Evolutionary conservation across 2,888 invertebrate species (phyloP).

Genomic region (Eupithecia pulchellata): DNA sequence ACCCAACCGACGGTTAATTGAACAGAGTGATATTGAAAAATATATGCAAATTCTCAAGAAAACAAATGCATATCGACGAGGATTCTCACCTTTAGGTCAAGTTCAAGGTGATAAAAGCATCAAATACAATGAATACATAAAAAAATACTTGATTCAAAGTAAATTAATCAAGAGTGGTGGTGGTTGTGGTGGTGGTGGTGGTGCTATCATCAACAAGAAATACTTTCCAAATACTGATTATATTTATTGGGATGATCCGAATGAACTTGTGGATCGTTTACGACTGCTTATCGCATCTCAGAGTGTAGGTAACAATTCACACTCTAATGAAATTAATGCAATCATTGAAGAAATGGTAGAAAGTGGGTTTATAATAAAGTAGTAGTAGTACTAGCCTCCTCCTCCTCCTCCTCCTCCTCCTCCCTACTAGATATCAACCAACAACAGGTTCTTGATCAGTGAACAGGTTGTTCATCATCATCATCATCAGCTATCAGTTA

Average conservation of each 20-base stretch:
- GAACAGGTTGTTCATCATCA: no score
- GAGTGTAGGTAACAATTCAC: conserved; percentile 30
- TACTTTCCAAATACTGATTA: conserved; percentile 10
- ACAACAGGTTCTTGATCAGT: neutral
- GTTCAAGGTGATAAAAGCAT: conserved; percentile 10
- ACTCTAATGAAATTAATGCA: conserved; percentile 53
- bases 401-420: no score
- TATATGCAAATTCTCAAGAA: conserved; percentile 7
- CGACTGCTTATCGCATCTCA: conserved; percentile 12
- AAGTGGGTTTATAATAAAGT: neutral
- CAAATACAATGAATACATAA: no score
- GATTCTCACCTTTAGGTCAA: conserved; percentile 6
- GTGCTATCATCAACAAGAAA: conserved; percentile 7
- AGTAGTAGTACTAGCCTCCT: no score
- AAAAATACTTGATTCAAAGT: conserved; percentile 1
- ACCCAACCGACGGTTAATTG: conserved; percentile 34
- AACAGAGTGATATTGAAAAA: conserved; percentile 26
- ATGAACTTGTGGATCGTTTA: conserved; percentile 11
- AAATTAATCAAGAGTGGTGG: conserved; percentile 9
- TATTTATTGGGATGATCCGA: conserved; percentile 12
- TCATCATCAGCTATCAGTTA: no score
- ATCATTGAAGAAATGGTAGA: conserved; percentile 46
- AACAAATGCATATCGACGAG: conserved; percentile 13
- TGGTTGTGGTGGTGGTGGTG: no score
- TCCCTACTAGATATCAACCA: neutral